These are phyloP conservation scores for Cercopithecus mona DNA, from an alignment of 2,113 vertebrate genomes.

Conservation along the genomic window DNA sequence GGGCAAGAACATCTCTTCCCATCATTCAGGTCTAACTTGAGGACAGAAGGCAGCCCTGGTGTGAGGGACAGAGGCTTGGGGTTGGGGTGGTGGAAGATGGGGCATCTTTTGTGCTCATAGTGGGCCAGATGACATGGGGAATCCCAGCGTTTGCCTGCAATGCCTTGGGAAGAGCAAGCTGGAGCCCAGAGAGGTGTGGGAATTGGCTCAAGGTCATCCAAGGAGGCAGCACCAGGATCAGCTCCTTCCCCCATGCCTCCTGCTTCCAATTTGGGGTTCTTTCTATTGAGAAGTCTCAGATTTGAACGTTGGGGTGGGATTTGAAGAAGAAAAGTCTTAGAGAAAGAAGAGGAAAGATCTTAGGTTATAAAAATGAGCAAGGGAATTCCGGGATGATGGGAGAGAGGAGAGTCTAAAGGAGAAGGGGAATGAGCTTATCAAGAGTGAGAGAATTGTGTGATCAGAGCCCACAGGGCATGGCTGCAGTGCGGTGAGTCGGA, in stretches of 20 bases:
- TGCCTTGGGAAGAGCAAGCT: not conserved
- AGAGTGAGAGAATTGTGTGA: not conserved
- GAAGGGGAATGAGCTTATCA: not conserved
- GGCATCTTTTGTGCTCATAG: not conserved
- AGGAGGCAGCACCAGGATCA: not conserved
- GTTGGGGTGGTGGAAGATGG: not conserved
- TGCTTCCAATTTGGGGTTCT: not conserved
- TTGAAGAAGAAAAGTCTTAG: not conserved
- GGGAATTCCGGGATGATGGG: not conserved
- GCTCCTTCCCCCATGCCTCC: rapidly evolving
- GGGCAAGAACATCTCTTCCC: not conserved
- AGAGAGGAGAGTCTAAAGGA: not conserved
- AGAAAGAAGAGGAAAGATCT: not conserved
- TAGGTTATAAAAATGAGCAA: not conserved
- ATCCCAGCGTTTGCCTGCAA: rapidly evolving
- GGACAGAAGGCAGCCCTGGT: not conserved
- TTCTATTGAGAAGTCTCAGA: not conserved
- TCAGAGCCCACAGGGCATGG: not conserved
- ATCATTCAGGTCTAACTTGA: not conserved
- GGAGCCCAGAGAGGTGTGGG: not conserved
- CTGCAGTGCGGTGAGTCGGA: not conserved
- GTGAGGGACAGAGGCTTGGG: not conserved
- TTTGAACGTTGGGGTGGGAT: not conserved
- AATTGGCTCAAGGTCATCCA: not conserved
- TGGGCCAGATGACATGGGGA: not conserved